phyloP scores from a whole-genome alignment of 2,113 vertebrate genomes.

The Limanda limanda region DNA sequence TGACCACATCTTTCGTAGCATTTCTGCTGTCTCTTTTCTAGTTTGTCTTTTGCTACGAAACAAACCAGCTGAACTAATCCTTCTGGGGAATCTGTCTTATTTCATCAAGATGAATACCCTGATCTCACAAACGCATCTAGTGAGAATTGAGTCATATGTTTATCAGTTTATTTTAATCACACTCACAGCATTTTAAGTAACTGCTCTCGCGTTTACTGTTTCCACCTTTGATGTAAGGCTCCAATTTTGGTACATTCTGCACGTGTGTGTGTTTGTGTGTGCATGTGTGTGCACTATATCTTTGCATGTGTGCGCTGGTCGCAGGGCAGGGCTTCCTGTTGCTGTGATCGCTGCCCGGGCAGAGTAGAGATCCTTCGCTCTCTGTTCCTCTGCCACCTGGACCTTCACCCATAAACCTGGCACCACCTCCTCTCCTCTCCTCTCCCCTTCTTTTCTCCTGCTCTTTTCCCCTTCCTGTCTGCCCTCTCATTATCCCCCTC shows the following conservation, averaged over 20 bases:
- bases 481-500: slow-evolving; percentile 57
- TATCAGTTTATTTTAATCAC: too few species aligned
- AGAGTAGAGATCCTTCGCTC: slow-evolving; percentile 55
- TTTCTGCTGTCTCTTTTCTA: too few species aligned
- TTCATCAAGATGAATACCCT: too few species aligned
- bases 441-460: slow-evolving; percentile 11
- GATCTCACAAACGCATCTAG: too few species aligned
- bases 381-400: slow-evolving; percentile 69
- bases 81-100: too few species aligned
- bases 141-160: too few species aligned
- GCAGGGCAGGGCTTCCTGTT: slow-evolving; percentile 75
- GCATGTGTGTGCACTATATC: slow-evolving; percentile 14
- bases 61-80: too few species aligned
- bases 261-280: too few species aligned
- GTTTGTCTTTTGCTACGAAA: too few species aligned
- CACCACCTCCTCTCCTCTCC: slow-evolving; percentile 33
- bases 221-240: background rate
- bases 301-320: slow-evolving; percentile 40
- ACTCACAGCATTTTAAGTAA: slow-evolving; percentile 10
- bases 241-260: background rate
- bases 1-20: too few species aligned
- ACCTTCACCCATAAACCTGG: slow-evolving; percentile 55
- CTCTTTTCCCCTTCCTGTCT: slow-evolving; percentile 36
- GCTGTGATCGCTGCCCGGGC: slow-evolving; percentile 61
- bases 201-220: slow-evolving; percentile 8